Evolutionary conservation across 2,113 vertebrate genomes (phyloP), one percentile per base, ranked within the genome.

Genomic region (Patagioenas fasciata): DNA sequence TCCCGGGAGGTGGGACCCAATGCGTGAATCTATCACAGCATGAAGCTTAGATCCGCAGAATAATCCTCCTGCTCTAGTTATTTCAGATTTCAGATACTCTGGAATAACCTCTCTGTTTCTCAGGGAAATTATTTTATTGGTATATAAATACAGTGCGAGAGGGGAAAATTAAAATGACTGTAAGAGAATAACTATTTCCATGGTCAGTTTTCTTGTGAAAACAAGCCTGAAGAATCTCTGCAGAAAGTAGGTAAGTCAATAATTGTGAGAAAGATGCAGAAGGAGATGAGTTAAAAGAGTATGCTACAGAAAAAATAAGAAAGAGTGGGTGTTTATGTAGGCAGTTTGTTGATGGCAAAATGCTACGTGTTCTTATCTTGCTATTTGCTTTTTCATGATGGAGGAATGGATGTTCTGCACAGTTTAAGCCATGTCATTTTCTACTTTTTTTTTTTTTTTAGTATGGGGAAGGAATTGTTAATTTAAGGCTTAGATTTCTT

Each of bases 281-380:
- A 91, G 85, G 83, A 79, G 53, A 47, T 61, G 34, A 83, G 50
- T 92, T 95, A 81, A 91, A 91, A 96, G 53, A 80, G 71, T 24
- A n/a, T 34, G 40, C 61, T 88, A 69, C 44, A 81, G 73, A 80
- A 44, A 92, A 96, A 93, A 91, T 79, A 95, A 93, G 69, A 64
- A 86, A 47, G 72, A 89, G 95, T 95, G 77, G 95, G 95, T 0
- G 77, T 91, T 61, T 93, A 3, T 62, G 95, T 95, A 93, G 92
- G 92, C 80, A 91, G 88, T 88, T 93, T 95, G 88, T 93, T 92
- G 91, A 84, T 86, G 81, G 54, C 67, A 94, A 89, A 97, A 87
- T 87, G 91, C 44, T 93, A 44, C 77, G 77, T 91, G 79, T 88
- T 93, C 96, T 90, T 96, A 93, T 87, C 94, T 94, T 88, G 61